These are phyloP conservation scores for Tyrannus savana DNA, from an alignment of 2,113 vertebrate species.

Conservation along the genomic window DNA sequence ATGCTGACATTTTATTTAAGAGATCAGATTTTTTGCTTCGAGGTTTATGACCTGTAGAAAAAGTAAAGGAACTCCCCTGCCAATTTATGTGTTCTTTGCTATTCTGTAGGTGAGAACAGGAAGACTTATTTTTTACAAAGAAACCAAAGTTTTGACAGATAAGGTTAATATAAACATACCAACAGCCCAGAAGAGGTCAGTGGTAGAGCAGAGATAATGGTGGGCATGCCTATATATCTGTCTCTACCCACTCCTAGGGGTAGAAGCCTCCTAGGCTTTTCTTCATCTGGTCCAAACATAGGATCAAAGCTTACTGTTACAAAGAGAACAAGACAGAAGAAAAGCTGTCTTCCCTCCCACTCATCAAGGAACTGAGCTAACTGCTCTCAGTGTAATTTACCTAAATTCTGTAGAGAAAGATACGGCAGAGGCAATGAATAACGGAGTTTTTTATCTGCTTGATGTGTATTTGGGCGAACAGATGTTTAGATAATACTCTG, in stretches of 20 bases:
- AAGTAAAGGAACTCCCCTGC: background rate
- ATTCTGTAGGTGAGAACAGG: background rate
- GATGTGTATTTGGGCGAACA: background rate
- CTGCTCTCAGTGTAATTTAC: background rate
- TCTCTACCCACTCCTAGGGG: background rate
- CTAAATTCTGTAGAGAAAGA: background rate
- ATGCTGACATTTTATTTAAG: background rate
- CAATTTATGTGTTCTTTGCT: background rate
- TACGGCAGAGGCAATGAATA: background rate
- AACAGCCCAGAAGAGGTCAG: background rate
- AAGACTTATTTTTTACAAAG: background rate
- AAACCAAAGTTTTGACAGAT: background rate
- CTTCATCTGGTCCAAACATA: background rate
- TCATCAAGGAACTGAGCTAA: background rate
- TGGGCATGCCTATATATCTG: background rate
- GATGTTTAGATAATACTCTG: background rate
- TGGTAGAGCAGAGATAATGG: background rate
- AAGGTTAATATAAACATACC: background rate
- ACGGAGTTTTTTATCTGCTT: background rate
- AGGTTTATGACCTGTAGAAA: background rate
- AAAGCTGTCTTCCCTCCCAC: background rate
- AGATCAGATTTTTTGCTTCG: background rate
- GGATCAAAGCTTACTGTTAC: background rate
- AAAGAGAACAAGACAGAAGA: slow-evolving; percentile 8
- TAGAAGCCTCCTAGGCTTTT: background rate